Conservation (phyloP, 2,113 vertebrate genomes). For the Podilymbus podiceps region DNA sequence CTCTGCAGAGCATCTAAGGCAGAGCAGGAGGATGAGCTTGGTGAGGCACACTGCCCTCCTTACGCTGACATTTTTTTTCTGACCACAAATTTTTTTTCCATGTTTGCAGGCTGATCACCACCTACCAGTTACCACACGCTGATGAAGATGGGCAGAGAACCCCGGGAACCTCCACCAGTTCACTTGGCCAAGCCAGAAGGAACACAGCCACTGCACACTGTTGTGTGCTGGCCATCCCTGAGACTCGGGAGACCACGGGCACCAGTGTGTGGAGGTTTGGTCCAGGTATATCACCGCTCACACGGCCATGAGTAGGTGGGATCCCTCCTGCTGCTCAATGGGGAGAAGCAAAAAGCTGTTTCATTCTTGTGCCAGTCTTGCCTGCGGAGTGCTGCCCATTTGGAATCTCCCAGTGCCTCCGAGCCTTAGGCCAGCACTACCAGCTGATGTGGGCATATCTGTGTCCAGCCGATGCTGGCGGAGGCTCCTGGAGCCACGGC, state of each 20-base stretch:
- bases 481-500: too few species aligned
- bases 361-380: not conserved
- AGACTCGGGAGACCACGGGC: not conserved
- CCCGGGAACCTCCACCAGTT: not conserved
- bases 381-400: not conserved
- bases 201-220: not conserved
- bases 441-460: not conserved
- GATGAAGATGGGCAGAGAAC: not conserved
- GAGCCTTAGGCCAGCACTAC: not conserved
- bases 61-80: too few species aligned
- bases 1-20: not conserved
- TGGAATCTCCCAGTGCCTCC: not conserved
- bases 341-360: not conserved
- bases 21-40: not conserved
- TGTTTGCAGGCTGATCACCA: not conserved
- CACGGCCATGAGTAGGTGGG: not conserved
- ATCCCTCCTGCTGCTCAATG: not conserved
- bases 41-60: too few species aligned
- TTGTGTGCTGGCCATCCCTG: not conserved
- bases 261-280: not conserved
- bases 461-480: not conserved
- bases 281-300: too few species aligned
- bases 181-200: not conserved
- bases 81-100: not conserved
- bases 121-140: not conserved